Percentiles rank a stretch among this genome's conserved stretches.
Conservation (phyloP, 1,140 invertebrate genomes). For the Scaptomyza pallida region DNA sequence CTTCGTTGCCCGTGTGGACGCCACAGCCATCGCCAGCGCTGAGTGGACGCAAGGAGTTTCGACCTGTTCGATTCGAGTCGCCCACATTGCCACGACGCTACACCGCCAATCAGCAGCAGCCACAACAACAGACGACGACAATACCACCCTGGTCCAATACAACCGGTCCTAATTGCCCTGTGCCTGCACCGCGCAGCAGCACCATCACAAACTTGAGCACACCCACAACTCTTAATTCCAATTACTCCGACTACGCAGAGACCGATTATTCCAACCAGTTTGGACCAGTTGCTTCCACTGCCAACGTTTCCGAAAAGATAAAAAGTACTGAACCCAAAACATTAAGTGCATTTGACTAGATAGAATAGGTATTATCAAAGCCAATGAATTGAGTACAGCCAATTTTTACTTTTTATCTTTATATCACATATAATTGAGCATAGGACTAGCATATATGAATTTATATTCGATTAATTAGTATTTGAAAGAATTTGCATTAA, state of each 20-base stretch:
- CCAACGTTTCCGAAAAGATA: constrained; percentile 80
- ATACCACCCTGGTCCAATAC: constrained; percentile 64
- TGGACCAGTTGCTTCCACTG: constrained; percentile 56
- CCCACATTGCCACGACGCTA: constrained; percentile 86
- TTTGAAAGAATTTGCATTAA: too few species aligned
- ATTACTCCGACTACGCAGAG: constrained; percentile 82
- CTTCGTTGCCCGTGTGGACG: constrained; percentile 89
- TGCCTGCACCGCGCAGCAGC: constrained; percentile 47
- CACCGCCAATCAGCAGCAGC: constrained; percentile 58
- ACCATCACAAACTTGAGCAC: constrained; percentile 52
- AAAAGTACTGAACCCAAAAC: constrained; percentile 62
- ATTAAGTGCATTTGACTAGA: neutral
- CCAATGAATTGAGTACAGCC: neutral
- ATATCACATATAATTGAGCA: too few species aligned
- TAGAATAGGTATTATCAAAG: neutral
- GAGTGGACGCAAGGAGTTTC: constrained; percentile 88
- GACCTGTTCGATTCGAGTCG: constrained; percentile 91
- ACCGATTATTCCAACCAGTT: constrained; percentile 70
- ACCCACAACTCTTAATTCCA: constrained; percentile 42
- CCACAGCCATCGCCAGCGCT: constrained; percentile 84
- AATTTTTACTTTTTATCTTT: too few species aligned
- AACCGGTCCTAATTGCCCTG: constrained; percentile 42
- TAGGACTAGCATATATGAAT: too few species aligned
- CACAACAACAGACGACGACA: constrained; percentile 43
- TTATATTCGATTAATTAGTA: too few species aligned